Evolutionary conservation across 2,888 invertebrate species (phyloP).

Genomic region (Saturnia pavonia): DNA sequence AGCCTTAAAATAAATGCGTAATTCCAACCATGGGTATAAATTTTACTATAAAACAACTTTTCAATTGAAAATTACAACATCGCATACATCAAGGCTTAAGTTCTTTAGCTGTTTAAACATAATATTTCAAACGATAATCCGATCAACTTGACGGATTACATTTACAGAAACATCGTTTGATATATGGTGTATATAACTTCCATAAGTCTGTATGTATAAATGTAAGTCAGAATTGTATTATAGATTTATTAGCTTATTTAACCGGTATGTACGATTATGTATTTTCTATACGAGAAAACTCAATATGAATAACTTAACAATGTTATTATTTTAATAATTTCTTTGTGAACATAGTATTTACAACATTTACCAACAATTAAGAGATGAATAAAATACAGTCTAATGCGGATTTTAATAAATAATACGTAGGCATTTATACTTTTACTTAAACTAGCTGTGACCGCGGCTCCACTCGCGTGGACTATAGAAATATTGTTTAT

Average conservation of each 20-base stretch:
- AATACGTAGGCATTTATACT: too few species aligned
- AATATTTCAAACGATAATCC: slow-evolving; percentile 21
- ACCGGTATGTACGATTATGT: too few species aligned
- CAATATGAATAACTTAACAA: too few species aligned
- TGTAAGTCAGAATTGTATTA: not conserved
- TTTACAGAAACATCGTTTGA: slow-evolving; percentile 1
- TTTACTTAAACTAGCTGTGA: too few species aligned
- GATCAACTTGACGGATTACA: slow-evolving; percentile 18
- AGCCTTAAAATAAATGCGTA: not conserved
- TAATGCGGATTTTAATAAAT: too few species aligned
- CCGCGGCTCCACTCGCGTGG: too few species aligned
- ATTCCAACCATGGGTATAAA: not conserved
- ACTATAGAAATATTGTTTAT: too few species aligned
- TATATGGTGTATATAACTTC: not conserved
- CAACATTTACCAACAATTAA: too few species aligned
- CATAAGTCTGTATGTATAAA: not conserved
- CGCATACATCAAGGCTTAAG: slow-evolving; percentile 31
- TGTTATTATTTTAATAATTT: too few species aligned
- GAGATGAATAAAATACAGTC: too few species aligned
- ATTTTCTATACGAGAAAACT: too few species aligned
- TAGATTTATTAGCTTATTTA: not conserved
- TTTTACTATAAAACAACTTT: not conserved
- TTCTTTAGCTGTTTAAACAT: slow-evolving; percentile 4
- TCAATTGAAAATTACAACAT: not conserved
- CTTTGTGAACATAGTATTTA: too few species aligned